phyloP scores from a whole-genome alignment of 1,140 invertebrate genomes.

The Ectropis grisescens region DNA sequence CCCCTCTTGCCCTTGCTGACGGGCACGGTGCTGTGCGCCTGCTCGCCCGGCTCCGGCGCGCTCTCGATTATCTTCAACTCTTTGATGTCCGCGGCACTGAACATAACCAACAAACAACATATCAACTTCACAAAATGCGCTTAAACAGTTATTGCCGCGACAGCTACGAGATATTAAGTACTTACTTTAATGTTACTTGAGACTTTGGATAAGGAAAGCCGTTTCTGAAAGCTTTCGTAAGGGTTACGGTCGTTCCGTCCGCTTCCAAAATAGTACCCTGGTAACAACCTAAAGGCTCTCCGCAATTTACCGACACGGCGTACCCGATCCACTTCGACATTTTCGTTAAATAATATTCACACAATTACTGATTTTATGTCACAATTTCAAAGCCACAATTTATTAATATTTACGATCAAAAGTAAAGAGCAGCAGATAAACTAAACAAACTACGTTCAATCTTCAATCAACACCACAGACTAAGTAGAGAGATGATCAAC shows the following conservation, averaged over 20 bases:
- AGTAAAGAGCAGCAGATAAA: too few species aligned
- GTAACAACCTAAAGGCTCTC: conserved; percentile 76
- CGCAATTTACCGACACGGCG: conserved; percentile 83
- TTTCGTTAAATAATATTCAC: too few species aligned
- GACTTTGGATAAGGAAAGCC: conserved; percentile 76
- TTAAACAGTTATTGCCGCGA: neutral
- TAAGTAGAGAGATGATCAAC: too few species aligned
- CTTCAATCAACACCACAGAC: too few species aligned
- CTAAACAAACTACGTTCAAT: too few species aligned
- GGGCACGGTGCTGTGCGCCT: conserved; percentile 58
- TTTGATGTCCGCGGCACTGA: conserved; percentile 61
- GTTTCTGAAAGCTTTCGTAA: conserved; percentile 85
- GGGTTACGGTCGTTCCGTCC: conserved; percentile 78
- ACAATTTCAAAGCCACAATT: too few species aligned
- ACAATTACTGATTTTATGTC: too few species aligned
- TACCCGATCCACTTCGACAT: conserved; percentile 80
- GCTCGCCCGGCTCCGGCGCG: conserved; percentile 21
- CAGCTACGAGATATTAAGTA: neutral
- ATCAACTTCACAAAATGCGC: too few species aligned
- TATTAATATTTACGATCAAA: too few species aligned
- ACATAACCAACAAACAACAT: conserved; percentile 1
- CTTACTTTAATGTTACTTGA: conserved; percentile 63
- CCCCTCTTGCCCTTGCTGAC: conserved; percentile 40
- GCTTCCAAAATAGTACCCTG: conserved; percentile 86
- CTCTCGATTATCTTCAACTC: conserved; percentile 57